Percentiles rank a stretch among this genome's conserved stretches.
Conservation (phyloP, 2,113 vertebrate genomes). For the Prunella fulvescens region DNA sequence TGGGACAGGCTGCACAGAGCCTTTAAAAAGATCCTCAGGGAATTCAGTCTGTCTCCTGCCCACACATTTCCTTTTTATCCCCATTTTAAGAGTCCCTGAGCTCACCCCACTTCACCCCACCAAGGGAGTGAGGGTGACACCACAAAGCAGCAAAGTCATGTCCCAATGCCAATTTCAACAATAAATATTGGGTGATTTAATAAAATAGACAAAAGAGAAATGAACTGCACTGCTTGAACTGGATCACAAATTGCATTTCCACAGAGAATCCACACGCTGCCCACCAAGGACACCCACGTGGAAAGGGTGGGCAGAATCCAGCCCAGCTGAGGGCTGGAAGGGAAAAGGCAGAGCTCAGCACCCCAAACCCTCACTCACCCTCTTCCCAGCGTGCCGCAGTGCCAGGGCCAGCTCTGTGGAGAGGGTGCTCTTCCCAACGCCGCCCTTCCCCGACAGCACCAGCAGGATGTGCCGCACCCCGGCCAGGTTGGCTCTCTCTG, state of each 20-base stretch:
- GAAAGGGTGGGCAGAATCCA: not conserved
- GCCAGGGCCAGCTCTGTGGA: slow-evolving; percentile 87
- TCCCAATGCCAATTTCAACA: not conserved
- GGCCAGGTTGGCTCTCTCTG: slow-evolving; percentile 71
- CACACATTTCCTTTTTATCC: not conserved
- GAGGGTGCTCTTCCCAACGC: slow-evolving; percentile 95
- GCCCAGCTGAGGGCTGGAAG: not conserved
- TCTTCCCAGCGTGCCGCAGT: slow-evolving; percentile 80
- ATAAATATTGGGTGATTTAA: not conserved
- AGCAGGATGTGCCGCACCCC: slow-evolving; percentile 83
- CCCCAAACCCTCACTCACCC: slow-evolving; percentile 63
- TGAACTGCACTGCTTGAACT: fast-evolving
- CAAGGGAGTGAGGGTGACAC: fast-evolving
- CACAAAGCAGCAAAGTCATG: not conserved
- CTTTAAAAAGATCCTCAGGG: not conserved
- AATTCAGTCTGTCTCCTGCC: not conserved
- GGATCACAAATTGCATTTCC: not conserved
- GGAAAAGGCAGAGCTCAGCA: not conserved
- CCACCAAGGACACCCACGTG: fast-evolving
- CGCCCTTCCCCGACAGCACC: slow-evolving; percentile 93
- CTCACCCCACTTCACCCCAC: not conserved
- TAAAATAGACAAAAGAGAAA: not conserved
- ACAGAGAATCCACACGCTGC: fast-evolving
- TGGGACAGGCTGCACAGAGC: not conserved
- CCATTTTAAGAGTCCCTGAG: fast-evolving